phyloP scores from a whole-genome alignment of 2,888 invertebrate species.

The Brachylomia viminalis region DNA sequence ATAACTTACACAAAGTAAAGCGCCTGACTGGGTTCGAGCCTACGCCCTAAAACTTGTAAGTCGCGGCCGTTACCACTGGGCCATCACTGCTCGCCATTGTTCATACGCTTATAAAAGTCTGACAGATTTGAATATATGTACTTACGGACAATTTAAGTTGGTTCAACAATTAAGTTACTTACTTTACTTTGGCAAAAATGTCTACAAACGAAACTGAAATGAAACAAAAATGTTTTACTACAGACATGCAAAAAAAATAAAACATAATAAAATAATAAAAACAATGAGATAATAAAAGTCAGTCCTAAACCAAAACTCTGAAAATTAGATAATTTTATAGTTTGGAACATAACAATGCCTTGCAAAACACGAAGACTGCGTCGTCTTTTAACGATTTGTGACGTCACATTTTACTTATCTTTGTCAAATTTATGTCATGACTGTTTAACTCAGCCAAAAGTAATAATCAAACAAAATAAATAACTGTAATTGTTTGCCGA shows the following conservation, averaged over 20 bases:
- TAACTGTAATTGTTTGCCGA: constrained; percentile 13
- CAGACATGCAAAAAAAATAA: too few relatives aligned
- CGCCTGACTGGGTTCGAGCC: too few relatives aligned
- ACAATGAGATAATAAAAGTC: not conserved
- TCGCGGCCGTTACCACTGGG: too few relatives aligned
- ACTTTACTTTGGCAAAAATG: not conserved
- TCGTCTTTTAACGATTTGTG: not conserved
- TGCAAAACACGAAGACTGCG: not conserved
- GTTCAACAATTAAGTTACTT: not conserved
- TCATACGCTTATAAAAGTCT: not conserved
- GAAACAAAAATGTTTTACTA: not conserved
- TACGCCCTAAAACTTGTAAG: too few relatives aligned
- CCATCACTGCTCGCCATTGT: too few relatives aligned
- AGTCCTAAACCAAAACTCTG: not conserved
- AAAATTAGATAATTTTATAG: not conserved
- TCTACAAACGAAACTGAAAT: not conserved
- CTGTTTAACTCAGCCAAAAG: not conserved
- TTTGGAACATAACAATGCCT: not conserved
- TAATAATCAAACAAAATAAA: constrained; percentile 9
- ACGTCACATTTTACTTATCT: not conserved
- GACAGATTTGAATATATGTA: not conserved
- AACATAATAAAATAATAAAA: too few relatives aligned
- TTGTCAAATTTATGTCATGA: not conserved
- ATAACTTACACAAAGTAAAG: too few relatives aligned
- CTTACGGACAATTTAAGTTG: too few relatives aligned